Evolutionary conservation across 2,888 invertebrate species (phyloP).

Genomic region (Tuberolachnus salignus): DNA sequence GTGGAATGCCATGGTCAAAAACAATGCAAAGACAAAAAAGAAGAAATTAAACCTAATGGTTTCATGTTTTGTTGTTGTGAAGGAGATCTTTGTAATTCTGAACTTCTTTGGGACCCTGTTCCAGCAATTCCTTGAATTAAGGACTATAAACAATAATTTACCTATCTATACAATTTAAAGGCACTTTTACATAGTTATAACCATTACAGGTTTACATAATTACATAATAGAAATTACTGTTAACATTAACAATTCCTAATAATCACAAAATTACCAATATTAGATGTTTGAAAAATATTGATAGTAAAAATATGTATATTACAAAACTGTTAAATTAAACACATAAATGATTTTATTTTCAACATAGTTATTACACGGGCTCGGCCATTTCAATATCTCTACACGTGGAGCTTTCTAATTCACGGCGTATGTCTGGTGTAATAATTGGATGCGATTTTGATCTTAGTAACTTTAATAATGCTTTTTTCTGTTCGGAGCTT

Average conservation of each 20-base stretch:
- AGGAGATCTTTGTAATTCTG: constrained; percentile 80
- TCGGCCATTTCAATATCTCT: constrained; percentile 72
- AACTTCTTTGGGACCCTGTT: constrained; percentile 74
- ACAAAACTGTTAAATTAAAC: neutral
- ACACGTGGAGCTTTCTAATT: constrained; percentile 81
- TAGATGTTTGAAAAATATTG: neutral
- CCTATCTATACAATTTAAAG: too few species aligned
- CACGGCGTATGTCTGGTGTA: constrained; percentile 83
- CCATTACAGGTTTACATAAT: too few species aligned
- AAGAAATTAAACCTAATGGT: constrained; percentile 62
- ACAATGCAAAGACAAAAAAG: constrained; percentile 49
- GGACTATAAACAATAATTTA: constrained; percentile 29
- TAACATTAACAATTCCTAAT: too few species aligned
- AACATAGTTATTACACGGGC: constrained; percentile 49
- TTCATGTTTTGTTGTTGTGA: constrained; percentile 90
- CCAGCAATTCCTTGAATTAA: constrained; percentile 68
- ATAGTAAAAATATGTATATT: neutral
- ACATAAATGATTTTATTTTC: neutral
- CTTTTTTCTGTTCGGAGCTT: constrained; percentile 89
- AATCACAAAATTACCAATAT: too few species aligned
- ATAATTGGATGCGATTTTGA: constrained; percentile 76
- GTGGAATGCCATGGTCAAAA: constrained; percentile 46
- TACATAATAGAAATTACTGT: too few species aligned
- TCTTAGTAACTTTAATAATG: constrained; percentile 77
- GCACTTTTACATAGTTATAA: too few species aligned